Conservation (phyloP, 2,888 invertebrate genomes). For the Byasa hedistus region DNA sequence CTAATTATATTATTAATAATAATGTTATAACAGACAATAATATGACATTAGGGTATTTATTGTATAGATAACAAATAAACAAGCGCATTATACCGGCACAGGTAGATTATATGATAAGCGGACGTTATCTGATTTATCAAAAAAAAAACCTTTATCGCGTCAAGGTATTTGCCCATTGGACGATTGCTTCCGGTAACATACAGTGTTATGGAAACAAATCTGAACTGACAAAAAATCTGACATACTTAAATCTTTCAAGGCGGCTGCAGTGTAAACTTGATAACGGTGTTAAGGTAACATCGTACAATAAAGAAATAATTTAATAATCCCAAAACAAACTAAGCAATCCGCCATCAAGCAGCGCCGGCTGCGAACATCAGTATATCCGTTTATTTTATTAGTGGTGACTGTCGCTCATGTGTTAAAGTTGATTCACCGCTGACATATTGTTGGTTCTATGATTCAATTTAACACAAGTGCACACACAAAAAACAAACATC, state of each 20-base stretch:
- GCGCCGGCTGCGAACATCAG: background rate
- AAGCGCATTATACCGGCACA: background rate
- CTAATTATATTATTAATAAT: no score
- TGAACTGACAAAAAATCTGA: conserved; percentile 10
- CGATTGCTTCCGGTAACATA: conserved; percentile 10
- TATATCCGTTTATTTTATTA: background rate
- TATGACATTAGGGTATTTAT: background rate
- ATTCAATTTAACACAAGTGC: background rate
- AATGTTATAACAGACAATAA: background rate
- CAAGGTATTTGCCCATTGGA: conserved; percentile 11
- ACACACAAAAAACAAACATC: no score
- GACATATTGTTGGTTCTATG: background rate
- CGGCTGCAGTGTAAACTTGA: background rate
- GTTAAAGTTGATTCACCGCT: background rate
- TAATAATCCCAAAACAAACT: conserved; percentile 14
- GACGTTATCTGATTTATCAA: conserved; percentile 19
- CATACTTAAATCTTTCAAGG: conserved; percentile 22
- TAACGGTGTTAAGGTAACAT: conserved; percentile 6
- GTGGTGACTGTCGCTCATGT: background rate
- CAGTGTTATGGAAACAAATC: conserved; percentile 9
- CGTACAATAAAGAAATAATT: background rate
- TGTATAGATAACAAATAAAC: background rate
- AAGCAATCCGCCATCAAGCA: background rate
- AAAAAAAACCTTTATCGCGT: conserved; percentile 10
- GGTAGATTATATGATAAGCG: conserved; percentile 19